Conservation (phyloP, 1,140 invertebrate species). For the Diabrotica undecimpunctata region DNA sequence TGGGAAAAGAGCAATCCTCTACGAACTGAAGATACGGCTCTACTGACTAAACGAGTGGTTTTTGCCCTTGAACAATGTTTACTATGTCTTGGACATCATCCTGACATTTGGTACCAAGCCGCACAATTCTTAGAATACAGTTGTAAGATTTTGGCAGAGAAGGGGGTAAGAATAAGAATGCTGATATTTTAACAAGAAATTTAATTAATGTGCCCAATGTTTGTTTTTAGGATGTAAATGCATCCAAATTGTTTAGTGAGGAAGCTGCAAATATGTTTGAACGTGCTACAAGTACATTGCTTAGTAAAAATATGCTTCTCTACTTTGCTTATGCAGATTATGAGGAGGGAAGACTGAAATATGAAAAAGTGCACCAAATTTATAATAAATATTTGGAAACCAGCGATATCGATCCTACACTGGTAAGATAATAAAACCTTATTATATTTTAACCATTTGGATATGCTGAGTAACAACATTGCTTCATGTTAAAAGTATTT, state of each 20-base stretch:
- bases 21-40: constrained; percentile 88
- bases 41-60: constrained; percentile 92
- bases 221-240: constrained; percentile 74
- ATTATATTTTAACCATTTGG: background rate
- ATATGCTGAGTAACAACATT: background rate
- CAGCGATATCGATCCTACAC: constrained; percentile 87
- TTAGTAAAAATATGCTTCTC: constrained; percentile 88
- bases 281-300: constrained; percentile 78
- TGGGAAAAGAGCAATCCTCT: constrained; percentile 98
- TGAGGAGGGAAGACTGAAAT: constrained; percentile 93
- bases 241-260: constrained; percentile 87
- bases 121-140: constrained; percentile 94
- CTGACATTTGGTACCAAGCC: constrained; percentile 98
- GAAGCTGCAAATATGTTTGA: constrained; percentile 94
- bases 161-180: constrained; percentile 66
- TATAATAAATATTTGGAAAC: constrained; percentile 90
- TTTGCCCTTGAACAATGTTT: constrained; percentile 98
- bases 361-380: constrained; percentile 96
- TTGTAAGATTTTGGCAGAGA: constrained; percentile 87
- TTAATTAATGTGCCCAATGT: background rate
- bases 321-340: constrained; percentile 99
- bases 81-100: constrained; percentile 93
- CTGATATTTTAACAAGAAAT: background rate
- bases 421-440: constrained; percentile 61
- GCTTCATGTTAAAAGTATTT: too few relatives aligned